These are phyloP conservation scores for Leucoraja ocellata DNA, from an alignment of 2,797 vertebrate genomes.

Conservation along the genomic window DNA sequence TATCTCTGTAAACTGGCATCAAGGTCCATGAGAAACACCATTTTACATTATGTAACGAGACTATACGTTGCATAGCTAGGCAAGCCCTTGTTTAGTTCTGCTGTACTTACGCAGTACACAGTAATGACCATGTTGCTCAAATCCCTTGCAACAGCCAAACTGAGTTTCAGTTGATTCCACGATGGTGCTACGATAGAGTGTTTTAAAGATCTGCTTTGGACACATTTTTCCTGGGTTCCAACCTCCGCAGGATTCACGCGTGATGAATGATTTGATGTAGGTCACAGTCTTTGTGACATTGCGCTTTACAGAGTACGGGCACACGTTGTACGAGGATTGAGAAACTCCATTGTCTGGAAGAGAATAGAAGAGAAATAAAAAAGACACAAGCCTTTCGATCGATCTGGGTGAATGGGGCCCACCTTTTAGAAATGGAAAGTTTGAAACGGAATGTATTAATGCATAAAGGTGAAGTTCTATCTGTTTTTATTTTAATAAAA, in stretches of 20 bases:
- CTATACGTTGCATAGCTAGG: neutral
- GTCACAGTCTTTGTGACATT: slow-evolving; percentile 56
- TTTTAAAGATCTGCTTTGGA: slow-evolving; percentile 56
- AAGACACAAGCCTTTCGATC: neutral
- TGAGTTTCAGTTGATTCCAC: slow-evolving; percentile 54
- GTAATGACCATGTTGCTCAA: slow-evolving; percentile 72
- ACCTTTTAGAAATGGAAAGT: neutral
- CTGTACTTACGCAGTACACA: slow-evolving; percentile 72
- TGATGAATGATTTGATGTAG: slow-evolving; percentile 54
- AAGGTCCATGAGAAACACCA: neutral
- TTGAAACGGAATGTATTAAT: neutral
- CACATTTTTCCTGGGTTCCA: slow-evolving; percentile 75
- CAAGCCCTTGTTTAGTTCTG: neutral
- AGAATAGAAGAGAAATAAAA: neutral
- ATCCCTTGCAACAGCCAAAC: slow-evolving; percentile 73
- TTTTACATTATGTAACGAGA: neutral
- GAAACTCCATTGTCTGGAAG: slow-evolving; percentile 65
- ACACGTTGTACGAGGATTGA: slow-evolving; percentile 69
- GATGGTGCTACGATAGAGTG: slow-evolving; percentile 49
- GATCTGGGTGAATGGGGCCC: no score
- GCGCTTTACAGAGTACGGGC: slow-evolving; percentile 56
- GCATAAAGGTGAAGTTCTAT: neutral
- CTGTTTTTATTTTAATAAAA: neutral
- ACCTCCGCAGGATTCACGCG: slow-evolving; percentile 59
- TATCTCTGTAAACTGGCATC: neutral